Percentiles rank a stretch among this genome's conserved stretches.
Evolutionary conservation across 2,888 invertebrate species (phyloP).

Genomic region (Trissolcus brochymenae): DNA sequence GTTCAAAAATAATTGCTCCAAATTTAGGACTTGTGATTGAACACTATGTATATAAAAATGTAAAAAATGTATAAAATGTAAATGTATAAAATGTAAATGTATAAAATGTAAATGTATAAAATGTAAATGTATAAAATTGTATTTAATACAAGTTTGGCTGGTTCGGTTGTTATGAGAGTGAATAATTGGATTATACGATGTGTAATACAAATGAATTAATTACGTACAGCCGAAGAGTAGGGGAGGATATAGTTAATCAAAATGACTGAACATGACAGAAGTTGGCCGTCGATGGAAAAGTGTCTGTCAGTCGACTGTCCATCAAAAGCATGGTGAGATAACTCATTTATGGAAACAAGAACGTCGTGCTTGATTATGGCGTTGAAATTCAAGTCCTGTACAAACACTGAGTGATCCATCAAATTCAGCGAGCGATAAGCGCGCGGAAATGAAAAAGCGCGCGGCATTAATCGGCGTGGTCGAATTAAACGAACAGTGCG

Average conservation of each 20-base stretch:
- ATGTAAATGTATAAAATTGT: too few species aligned
- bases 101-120: too few species aligned
- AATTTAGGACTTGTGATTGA: too few species aligned
- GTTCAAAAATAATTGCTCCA: too few species aligned
- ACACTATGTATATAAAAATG: too few species aligned
- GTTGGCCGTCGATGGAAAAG: conserved; percentile 8
- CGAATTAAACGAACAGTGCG: conserved; percentile 26
- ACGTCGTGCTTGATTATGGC: conserved; percentile 22
- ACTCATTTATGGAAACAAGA: conserved; percentile 34
- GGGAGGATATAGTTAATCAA: conserved; percentile 2
- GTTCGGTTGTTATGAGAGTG: too few species aligned
- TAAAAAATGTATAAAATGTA: too few species aligned
- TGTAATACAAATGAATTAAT: too few species aligned
- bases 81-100: too few species aligned
- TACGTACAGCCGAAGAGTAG: too few species aligned
- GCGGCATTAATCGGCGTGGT: conserved; percentile 30
- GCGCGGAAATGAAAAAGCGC: conserved; percentile 44
- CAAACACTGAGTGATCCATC: conserved; percentile 8
- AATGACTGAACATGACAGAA: conserved; percentile 5
- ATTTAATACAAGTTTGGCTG: too few species aligned
- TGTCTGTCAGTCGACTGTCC: conserved; percentile 17
- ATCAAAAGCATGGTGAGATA: not conserved
- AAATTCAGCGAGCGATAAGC: not conserved
- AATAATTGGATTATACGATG: too few species aligned
- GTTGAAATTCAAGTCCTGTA: conserved; percentile 25